A percentile compares a stretch with the other conserved stretches of the same genome.
Conservation (phyloP, 1,140 invertebrate species). For the Drosophila hydei region DNA sequence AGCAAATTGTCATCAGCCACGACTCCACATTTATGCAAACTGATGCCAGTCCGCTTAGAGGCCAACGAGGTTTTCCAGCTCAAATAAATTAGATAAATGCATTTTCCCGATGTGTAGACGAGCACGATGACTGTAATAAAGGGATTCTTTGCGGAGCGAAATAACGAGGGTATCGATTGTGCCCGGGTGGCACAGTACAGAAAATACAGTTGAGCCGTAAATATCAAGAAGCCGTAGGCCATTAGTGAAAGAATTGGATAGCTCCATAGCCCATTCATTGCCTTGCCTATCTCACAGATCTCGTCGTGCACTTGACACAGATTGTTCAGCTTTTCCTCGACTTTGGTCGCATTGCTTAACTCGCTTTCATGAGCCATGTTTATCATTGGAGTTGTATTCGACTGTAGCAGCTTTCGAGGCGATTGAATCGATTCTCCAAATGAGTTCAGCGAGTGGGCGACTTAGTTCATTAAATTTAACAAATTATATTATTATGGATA, state of each 20-base stretch:
- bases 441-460: slow-evolving; percentile 67
- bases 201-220: slow-evolving; percentile 83
- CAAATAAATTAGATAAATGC: slow-evolving; percentile 80
- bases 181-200: slow-evolving; percentile 74
- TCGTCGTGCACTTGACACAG: slow-evolving; percentile 83
- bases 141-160: slow-evolving; percentile 78
- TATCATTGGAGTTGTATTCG: slow-evolving; percentile 40
- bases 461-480: slow-evolving; percentile 15
- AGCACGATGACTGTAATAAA: slow-evolving; percentile 70
- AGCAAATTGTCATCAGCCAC: slow-evolving; percentile 79
- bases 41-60: slow-evolving; percentile 80
- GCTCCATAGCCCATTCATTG: slow-evolving; percentile 80
- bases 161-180: slow-evolving; percentile 76
- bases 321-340: slow-evolving; percentile 82
- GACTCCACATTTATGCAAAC: slow-evolving; percentile 79
- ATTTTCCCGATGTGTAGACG: slow-evolving; percentile 79
- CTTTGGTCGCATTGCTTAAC: slow-evolving; percentile 64
- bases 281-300: slow-evolving; percentile 82
- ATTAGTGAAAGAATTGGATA: slow-evolving; percentile 81
- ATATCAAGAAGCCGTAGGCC: slow-evolving; percentile 83
- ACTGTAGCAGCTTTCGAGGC: slow-evolving; percentile 23
- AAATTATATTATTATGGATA: not conserved
- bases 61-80: slow-evolving; percentile 83
- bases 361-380: slow-evolving; percentile 75
- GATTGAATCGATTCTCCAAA: slow-evolving; percentile 58